Base-by-base conservation (phyloP, 2,797 vertebrate species). In the Eospalax fontanierii region DNA sequence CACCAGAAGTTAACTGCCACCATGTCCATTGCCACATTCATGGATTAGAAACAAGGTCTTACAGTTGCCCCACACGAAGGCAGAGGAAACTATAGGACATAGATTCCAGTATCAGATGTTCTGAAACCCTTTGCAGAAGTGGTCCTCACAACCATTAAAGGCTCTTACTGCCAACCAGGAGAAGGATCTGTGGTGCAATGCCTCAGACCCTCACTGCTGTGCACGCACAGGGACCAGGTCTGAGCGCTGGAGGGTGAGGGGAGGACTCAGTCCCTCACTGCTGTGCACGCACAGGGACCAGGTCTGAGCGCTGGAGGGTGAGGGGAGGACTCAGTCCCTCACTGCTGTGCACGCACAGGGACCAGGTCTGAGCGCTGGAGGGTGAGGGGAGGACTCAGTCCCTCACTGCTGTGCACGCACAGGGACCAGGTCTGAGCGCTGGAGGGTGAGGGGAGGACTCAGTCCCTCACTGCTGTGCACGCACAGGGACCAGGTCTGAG, bases 321-420 rank as follows among this genome's bases (percentile, higher is more conserved):
- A 66, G 4, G 0, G 5, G 28, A 54, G 50, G n/a, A n/a, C 12
- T 6, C 43, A 43, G n/a, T 0, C 4, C 40, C 18, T 74, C n/a
- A 1, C 33, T 12, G 5, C 8, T 70, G 38, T 26, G 22, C 38
- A 40, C 28, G 4, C 57, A 70, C 28, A 68, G 10, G 11, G 63
- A 21, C 83, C 18, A 66, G 14, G 21, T 19, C 35, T 83, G 81
- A 66, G 38, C n/a, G 30, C 66, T n/a, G 3, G 9, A 66, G 35
- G 12, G 35, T n/a, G 46, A 66, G 4, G 0, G 5, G 28, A 54
- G 50, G n/a, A n/a, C 12, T 6, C 43, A 43, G n/a, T 0, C 4
- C 40, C 18, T 74, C n/a, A 1, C 33, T 12, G 5, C 8, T 70
- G 38, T 26, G 22, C 38, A 40, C 28, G 4, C 57, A 70, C 28